These are phyloP conservation scores for Hemiscyllium ocellatum DNA, from an alignment of 2,113 vertebrate species.

Conservation along the genomic window DNA sequence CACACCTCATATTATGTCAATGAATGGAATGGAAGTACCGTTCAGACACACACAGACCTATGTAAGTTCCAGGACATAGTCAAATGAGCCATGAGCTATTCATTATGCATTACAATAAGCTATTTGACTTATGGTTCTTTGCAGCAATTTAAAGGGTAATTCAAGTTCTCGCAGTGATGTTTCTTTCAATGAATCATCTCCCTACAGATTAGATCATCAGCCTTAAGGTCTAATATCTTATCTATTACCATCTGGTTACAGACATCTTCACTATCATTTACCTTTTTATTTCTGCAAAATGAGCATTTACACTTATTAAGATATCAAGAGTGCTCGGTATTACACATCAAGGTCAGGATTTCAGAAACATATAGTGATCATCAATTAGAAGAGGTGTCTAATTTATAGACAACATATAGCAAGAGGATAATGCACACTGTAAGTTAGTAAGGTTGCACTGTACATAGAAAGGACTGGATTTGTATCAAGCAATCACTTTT, in stretches of 20 bases:
- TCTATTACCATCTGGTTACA: slow-evolving; percentile 21
- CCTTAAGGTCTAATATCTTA: slow-evolving; percentile 12
- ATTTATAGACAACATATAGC: not conserved
- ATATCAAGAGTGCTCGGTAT: not conserved
- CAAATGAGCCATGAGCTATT: slow-evolving; percentile 26
- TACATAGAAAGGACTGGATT: not conserved
- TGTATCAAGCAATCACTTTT: not conserved
- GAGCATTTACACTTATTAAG: not conserved
- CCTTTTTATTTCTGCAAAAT: slow-evolving; percentile 20
- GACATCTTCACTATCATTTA: slow-evolving; percentile 16
- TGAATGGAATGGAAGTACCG: not conserved
- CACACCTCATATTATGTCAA: not conserved
- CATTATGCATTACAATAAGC: not conserved
- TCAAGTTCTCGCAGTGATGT: not conserved
- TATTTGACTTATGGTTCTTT: slow-evolving; percentile 21
- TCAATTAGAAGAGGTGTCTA: not conserved
- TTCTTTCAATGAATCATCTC: slow-evolving; percentile 20
- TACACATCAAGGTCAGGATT: not conserved
- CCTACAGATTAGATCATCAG: slow-evolving; percentile 26
- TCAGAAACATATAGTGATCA: not conserved
- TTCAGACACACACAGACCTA: not conserved
- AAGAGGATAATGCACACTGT: not conserved
- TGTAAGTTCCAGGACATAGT: not conserved
- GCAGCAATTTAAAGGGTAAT: slow-evolving; percentile 21
- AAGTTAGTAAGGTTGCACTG: not conserved